Conservation (phyloP, 2,113 vertebrate genomes). For the Brachypodius melanocephalos region DNA sequence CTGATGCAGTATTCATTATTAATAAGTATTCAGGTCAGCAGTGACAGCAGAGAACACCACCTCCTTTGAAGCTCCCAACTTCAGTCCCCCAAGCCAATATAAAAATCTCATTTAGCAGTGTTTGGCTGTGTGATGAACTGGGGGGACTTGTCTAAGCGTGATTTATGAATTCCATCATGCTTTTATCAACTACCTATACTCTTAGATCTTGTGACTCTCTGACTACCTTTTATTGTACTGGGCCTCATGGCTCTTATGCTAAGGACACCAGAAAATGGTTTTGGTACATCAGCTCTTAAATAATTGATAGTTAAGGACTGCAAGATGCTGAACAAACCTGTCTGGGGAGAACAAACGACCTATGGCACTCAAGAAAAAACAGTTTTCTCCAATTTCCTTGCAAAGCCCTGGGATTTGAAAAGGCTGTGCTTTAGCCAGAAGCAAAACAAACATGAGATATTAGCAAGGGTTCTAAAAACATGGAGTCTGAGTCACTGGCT, state of each 20-base stretch:
- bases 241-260: conserved; percentile 1
- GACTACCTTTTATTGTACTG: conserved; percentile 37
- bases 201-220: not conserved
- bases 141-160: conserved; percentile 29
- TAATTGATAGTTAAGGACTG: conserved; percentile 55
- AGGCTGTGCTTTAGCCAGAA: not conserved
- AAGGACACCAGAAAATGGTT: conserved; percentile 23
- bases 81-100: conserved; percentile 8
- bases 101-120: conserved; percentile 49
- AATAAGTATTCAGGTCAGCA: not conserved
- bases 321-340: conserved; percentile 22
- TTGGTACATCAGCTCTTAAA: conserved; percentile 26
- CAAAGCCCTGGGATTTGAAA: not conserved
- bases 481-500: not conserved
- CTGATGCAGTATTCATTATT: conserved; percentile 6
- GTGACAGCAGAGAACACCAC: not conserved
- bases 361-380: not conserved
- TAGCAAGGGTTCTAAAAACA: not conserved
- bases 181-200: conserved; percentile 47
- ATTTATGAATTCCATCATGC: conserved; percentile 57
- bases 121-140: conserved; percentile 6
- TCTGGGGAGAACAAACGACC: conserved; percentile 15
- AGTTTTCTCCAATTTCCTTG: conserved; percentile 30
- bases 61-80: not conserved
- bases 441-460: conserved; percentile 16